Conservation (phyloP, 2,797 vertebrate species). For the Sarcophilus harrisii region DNA sequence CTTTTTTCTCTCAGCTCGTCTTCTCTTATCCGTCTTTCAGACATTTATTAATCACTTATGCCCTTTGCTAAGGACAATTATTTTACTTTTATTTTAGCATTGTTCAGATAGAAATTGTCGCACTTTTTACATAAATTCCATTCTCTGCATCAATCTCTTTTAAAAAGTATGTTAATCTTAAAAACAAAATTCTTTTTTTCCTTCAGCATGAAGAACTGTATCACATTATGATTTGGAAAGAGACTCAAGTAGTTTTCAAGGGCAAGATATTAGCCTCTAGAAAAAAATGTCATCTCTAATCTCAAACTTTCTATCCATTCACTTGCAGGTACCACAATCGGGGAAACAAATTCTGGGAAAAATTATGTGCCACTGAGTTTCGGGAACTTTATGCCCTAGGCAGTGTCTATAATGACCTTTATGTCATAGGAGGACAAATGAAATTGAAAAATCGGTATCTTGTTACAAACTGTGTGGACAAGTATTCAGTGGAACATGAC, state of each 20-base stretch:
- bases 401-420: constrained; percentile 90
- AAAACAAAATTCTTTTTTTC: background rate
- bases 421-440: constrained; percentile 96
- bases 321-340: constrained; percentile 91
- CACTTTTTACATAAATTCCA: constrained; percentile 14
- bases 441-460: constrained; percentile 94
- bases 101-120: constrained; percentile 17
- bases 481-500: constrained; percentile 91
- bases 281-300: constrained; percentile 44
- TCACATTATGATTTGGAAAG: background rate
- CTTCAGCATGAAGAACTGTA: constrained; percentile 15
- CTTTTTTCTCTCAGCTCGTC: background rate
- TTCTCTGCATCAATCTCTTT: background rate
- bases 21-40: background rate
- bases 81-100: constrained; percentile 26
- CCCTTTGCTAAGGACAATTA: background rate
- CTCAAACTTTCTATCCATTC: constrained; percentile 55
- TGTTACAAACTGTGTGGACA: constrained; percentile 95
- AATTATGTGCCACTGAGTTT: constrained; percentile 91
- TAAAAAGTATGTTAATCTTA: background rate
- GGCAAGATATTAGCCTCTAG: background rate
- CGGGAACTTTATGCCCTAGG: constrained; percentile 95
- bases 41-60: background rate
- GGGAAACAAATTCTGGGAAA: constrained; percentile 95
- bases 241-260: constrained; percentile 29